Evolutionary conservation across 2,113 vertebrate genomes (phyloP), one percentile per base, ranked within the genome.

Genomic region (Pandion haliaetus): DNA sequence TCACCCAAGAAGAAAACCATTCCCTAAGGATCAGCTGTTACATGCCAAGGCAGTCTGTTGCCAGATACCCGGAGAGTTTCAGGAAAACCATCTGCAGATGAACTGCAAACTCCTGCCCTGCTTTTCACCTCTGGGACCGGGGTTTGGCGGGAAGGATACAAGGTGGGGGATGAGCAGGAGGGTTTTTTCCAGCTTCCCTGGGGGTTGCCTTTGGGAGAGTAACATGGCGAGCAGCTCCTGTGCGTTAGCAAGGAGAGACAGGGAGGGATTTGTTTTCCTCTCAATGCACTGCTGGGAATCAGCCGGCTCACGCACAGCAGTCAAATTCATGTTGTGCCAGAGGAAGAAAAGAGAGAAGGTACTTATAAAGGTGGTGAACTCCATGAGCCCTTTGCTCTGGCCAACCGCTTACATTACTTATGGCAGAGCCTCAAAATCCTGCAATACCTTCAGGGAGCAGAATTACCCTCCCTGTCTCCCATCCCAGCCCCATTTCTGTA

Each of bases 261-360:
- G 15, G 32, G 62, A 49, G 5, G 38, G 62, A n/a, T 21, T 65
- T 69, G 45, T 55, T 38, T 38, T 8, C 40, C 80, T 26, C 44
- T 57, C 0, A 0, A 7, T 29, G 36, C 4, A 4, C 17, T 1
- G 0, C 31, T 47, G 69, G n/a, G 78, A 84, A 94, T 49, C 49
- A 65, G 62, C 17, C 2, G 7, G 40, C n/a, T 86, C 21, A 8
- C 0, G 1, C n/a, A 5, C 57, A 55, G 72, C 1, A 4, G 31
- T 55, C 4, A 24, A 44, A 44, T 77, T 80, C 83, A 2, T 5
- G 23, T 24, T 58, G 84, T 70, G 63, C 72, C 28, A 69, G 38
- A 77, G 24, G 42, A 36, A 67, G 5, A 32, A 42, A 79, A 18
- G 32, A 63, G 44, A 65, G 61, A 82, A 88, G 14, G 15, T 74